These are phyloP conservation scores for Coregonus sp. DNA, from an alignment of 2,797 vertebrate genomes.

Conservation along the genomic window DNA sequence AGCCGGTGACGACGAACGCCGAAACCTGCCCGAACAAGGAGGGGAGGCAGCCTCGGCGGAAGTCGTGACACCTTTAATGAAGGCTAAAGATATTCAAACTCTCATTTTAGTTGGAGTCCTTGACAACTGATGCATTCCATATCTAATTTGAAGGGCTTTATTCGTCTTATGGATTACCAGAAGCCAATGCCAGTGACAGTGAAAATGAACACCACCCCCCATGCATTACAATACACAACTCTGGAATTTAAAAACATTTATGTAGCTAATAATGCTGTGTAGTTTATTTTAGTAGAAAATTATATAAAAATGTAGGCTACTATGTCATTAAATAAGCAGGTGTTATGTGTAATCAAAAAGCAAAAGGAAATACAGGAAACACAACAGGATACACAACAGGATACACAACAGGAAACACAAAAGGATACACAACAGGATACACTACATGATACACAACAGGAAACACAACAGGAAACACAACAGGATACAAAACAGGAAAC, in stretches of 20 bases:
- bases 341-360: neutral
- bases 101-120: neutral
- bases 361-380: neutral
- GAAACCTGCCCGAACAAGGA: too few species aligned
- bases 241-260: constrained; percentile 7
- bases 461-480: too few species aligned
- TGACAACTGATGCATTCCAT: neutral
- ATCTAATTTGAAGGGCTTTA: neutral
- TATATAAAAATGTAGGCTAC: neutral
- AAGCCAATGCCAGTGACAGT: constrained; percentile 48
- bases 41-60: too few species aligned
- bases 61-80: neutral
- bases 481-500: too few species aligned
- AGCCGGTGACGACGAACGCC: too few species aligned
- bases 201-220: constrained; percentile 52
- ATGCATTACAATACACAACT: constrained; percentile 59
- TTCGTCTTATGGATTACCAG: neutral
- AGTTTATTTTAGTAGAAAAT: neutral
- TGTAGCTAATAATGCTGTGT: neutral
- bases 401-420: neutral
- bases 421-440: neutral
- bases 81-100: neutral
- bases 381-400: neutral
- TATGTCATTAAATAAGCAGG: neutral
- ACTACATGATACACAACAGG: too few species aligned